Conservation (phyloP, 2,797 vertebrate genomes). For the Rhinella marina region DNA sequence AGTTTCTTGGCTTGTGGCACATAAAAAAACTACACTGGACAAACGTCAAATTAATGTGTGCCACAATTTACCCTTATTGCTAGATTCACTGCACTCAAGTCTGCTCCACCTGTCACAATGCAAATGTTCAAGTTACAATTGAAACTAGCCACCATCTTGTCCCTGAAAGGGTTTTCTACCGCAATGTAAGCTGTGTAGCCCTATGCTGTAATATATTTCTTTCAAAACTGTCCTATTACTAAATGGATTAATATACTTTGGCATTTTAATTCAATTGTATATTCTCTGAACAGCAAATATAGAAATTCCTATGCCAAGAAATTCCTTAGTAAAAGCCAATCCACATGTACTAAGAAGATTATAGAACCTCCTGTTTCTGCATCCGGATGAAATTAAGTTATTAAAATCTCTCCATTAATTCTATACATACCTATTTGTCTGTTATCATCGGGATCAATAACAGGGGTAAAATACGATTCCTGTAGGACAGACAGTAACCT, state of each 20-base stretch:
- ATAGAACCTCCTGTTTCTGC: not conserved
- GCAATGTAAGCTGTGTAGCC: not conserved
- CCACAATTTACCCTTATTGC: too few relatives aligned
- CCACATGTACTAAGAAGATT: constrained; percentile 15
- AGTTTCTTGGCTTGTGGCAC: not conserved
- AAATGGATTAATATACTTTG: not conserved
- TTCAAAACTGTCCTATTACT: not conserved
- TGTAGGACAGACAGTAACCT: too few relatives aligned
- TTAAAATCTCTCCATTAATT: constrained; percentile 8
- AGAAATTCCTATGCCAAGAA: not conserved
- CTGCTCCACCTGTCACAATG: too few relatives aligned
- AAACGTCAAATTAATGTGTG: not conserved
- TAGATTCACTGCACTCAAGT: too few relatives aligned
- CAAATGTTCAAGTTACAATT: too few relatives aligned
- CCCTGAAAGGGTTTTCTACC: not conserved
- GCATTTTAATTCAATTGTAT: constrained; percentile 9
- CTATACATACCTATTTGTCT: not conserved
- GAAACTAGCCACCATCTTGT: not conserved
- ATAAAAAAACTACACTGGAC: not conserved
- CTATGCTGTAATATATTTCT: not conserved
- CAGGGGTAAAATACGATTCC: too few relatives aligned
- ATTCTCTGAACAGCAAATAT: not conserved
- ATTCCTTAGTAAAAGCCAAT: not conserved
- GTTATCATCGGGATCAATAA: not conserved
- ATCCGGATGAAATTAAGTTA: constrained; percentile 14